These are phyloP conservation scores for Craniophora ligustri DNA, from an alignment of 2,888 invertebrate genomes.

Conservation along the genomic window DNA sequence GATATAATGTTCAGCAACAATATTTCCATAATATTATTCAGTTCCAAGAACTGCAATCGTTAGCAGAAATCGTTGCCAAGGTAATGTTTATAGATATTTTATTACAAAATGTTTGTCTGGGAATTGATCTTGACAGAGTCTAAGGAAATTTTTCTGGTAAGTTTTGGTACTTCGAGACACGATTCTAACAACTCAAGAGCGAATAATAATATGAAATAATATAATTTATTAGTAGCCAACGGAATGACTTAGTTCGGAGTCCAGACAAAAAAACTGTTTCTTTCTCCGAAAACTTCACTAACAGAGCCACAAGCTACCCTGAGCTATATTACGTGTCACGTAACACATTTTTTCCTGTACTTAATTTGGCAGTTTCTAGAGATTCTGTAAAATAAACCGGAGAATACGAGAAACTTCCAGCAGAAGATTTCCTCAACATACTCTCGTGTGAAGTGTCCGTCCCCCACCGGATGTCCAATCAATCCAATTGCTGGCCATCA, in stretches of 20 bases:
- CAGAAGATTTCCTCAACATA: conserved; percentile 36
- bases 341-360: too few relatives aligned
- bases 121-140: not conserved
- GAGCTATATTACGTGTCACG: too few relatives aligned
- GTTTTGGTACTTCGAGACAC: conserved; percentile 8
- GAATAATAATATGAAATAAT: too few relatives aligned
- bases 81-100: conserved; percentile 7
- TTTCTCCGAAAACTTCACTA: too few relatives aligned
- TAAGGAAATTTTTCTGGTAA: not conserved
- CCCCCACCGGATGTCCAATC: conserved; percentile 64
- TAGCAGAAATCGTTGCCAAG: not conserved
- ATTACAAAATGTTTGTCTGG: not conserved
- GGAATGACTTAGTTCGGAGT: too few relatives aligned
- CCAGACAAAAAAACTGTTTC: not conserved
- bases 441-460: conserved; percentile 46
- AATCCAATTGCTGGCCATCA: conserved; percentile 64
- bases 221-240: too few relatives aligned
- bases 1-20: not conserved
- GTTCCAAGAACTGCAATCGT: not conserved
- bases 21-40: not conserved
- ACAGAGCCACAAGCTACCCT: too few relatives aligned
- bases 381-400: conserved; percentile 13
- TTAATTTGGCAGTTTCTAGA: too few relatives aligned
- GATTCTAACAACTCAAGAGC: too few relatives aligned
- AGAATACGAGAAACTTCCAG: conserved; percentile 32